Evolutionary conservation across 2,888 invertebrate species (phyloP).

Genomic region (Brassicogethes aeneus): DNA sequence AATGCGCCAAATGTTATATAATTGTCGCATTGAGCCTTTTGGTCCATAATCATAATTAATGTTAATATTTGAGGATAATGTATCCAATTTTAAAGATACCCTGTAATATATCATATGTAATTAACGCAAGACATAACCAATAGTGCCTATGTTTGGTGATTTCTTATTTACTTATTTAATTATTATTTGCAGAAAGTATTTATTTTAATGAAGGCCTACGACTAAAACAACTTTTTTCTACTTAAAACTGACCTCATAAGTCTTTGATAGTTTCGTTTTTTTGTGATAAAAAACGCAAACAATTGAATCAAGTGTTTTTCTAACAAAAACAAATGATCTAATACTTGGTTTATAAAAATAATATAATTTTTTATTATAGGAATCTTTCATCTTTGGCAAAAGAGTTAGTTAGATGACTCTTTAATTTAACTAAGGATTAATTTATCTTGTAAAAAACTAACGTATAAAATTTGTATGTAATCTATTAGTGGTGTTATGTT

Average conservation of each 20-base stretch:
- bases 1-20: conserved; percentile 28
- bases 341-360: not conserved
- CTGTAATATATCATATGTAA: conserved; percentile 44
- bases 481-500: too few relatives aligned
- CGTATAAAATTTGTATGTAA: too few relatives aligned
- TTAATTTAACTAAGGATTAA: too few relatives aligned
- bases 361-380: not conserved
- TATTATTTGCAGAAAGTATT: conserved; percentile 34
- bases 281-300: not conserved
- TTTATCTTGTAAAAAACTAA: too few relatives aligned
- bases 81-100: conserved; percentile 43
- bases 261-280: not conserved
- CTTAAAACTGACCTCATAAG: not conserved
- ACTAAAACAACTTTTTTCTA: too few relatives aligned
- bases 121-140: conserved; percentile 42
- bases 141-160: conserved; percentile 42
- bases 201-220: conserved; percentile 46
- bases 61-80: conserved; percentile 43
- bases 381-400: conserved; percentile 17
- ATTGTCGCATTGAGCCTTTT: conserved; percentile 36
- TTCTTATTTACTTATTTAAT: too few relatives aligned
- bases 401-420: conserved; percentile 18
- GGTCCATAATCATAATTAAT: conserved; percentile 42
- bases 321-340: not conserved
- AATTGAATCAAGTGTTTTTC: not conserved